These are phyloP conservation scores for Blera fallax DNA, from an alignment of 2,888 invertebrate species.

Conservation along the genomic window DNA sequence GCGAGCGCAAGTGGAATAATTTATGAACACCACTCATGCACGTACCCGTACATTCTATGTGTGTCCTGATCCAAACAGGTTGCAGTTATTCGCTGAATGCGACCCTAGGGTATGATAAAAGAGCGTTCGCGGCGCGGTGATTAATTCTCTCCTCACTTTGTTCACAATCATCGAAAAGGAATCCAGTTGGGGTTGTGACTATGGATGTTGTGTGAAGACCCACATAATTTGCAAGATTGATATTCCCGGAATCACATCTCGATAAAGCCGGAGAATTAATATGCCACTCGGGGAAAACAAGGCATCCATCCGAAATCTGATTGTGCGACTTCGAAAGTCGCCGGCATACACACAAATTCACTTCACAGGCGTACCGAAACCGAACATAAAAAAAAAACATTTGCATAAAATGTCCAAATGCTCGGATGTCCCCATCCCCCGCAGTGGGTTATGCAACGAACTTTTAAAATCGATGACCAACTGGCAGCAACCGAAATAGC, in stretches of 20 bases:
- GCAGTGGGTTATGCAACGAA: constrained; percentile 35
- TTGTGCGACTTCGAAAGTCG: constrained; percentile 26
- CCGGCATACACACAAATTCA: constrained; percentile 15
- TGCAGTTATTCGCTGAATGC: constrained; percentile 56
- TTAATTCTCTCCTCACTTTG: constrained; percentile 21
- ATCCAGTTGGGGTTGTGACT: constrained; percentile 10
- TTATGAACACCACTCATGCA: constrained; percentile 57
- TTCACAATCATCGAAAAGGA: constrained; percentile 50
- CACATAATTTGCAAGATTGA: constrained; percentile 61
- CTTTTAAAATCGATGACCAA: constrained; percentile 21
- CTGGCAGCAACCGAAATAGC: constrained; percentile 34
- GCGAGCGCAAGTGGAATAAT: constrained; percentile 58
- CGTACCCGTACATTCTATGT: not conserved
- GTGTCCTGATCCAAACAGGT: constrained; percentile 57
- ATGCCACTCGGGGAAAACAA: constrained; percentile 1
- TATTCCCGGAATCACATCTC: constrained; percentile 59
- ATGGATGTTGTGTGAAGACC: constrained; percentile 14
- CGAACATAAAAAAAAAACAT: not conserved
- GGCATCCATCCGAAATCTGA: constrained; percentile 20
- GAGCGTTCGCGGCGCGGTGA: constrained; percentile 17
- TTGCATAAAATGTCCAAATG: not conserved
- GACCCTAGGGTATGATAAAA: constrained; percentile 55
- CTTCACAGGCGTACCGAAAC: constrained; percentile 4
- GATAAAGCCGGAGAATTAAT: constrained; percentile 38
- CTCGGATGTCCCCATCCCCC: not conserved